Base-by-base conservation (phyloP, 2,113 vertebrate species). In the Ptychochromis oligacanthus region DNA sequence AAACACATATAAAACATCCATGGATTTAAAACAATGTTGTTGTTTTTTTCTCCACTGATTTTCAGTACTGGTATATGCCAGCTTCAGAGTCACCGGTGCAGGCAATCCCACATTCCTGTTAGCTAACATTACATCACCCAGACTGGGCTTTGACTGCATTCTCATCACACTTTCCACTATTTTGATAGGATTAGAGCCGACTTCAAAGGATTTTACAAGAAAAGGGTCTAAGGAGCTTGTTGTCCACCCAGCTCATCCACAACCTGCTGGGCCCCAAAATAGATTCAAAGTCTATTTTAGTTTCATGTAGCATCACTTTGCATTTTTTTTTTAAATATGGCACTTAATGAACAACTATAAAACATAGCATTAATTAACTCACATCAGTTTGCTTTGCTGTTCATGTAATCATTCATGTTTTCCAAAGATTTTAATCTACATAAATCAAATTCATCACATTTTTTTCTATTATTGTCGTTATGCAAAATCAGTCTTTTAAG, bases 161-260 rank as follows among this genome's bases (percentile, higher is more conserved):
- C 74, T 87, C 70, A 76, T 86, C 80, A 84, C 86, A 89, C 86
- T 88, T 88, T 91, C 84, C 75, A 84, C 84, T 84, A 67, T 89
- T 91, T 67, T 77, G 31, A 82, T 77, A 17, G 88, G 91, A 88
- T 90, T 81, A 92, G 22, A 38, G 10, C 34, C 49, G 90, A 92
- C 85, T 88, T 93, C 49, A 85, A 74, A 24, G 79, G 92, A 89
- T 91, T 93, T 81, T 67, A 74, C 38, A 31, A 22, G 65, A 79
- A 60, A 79, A 79, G 15, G 20, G 5, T 17, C 40, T 93, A 91
- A 94, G 87, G 82, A 82, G 93, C 87, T 93, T 92, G 83, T 64
- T 79, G 75, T 77, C 65, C 84, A 80, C 85, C 87, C 56, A 75
- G n/a, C 78, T 93, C 75, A 67, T 64, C 64, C 60, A 34, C 67